These are phyloP conservation scores for Sisor rabdophorus DNA, from an alignment of 2,113 vertebrate genomes.

Conservation along the genomic window DNA sequence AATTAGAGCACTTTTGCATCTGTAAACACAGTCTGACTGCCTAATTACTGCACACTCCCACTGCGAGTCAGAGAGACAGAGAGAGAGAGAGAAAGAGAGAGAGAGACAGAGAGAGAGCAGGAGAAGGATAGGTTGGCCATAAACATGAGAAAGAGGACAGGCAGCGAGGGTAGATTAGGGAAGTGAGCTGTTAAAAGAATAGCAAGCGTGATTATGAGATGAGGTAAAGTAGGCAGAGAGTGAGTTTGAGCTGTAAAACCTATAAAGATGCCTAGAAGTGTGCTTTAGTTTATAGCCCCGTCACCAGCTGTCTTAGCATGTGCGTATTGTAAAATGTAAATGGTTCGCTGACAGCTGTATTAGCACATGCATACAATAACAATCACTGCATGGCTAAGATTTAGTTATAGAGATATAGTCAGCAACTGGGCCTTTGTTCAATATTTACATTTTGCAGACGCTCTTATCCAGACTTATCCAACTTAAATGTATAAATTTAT, in stretches of 20 bases:
- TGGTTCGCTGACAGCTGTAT: constrained; percentile 23
- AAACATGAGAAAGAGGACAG: constrained; percentile 42
- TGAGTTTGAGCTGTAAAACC: constrained; percentile 17
- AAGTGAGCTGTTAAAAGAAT: constrained; percentile 29
- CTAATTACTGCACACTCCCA: constrained; percentile 75
- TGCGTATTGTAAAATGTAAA: constrained; percentile 29
- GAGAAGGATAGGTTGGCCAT: constrained; percentile 9
- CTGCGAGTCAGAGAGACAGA: constrained; percentile 59
- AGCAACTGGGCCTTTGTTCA: too few species aligned
- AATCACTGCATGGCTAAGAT: neutral
- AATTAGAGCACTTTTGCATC: constrained; percentile 75
- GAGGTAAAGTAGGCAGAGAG: constrained; percentile 5
- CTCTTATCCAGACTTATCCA: too few species aligned
- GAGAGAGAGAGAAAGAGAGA: constrained; percentile 19
- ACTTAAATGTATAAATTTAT: too few species aligned
- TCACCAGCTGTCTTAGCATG: constrained; percentile 25
- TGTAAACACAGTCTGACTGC: constrained; percentile 77
- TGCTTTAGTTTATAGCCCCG: constrained; percentile 18
- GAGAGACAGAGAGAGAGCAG: constrained; percentile 40
- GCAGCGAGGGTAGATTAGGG: constrained; percentile 8
- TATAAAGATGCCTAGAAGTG: constrained; percentile 16
- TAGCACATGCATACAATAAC: neutral
- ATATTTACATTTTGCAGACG: too few species aligned
- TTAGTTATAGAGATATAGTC: neutral
- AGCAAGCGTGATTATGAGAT: constrained; percentile 8